Percentiles rank a stretch among this genome's conserved stretches.
phyloP scores from a whole-genome alignment of 2,113 vertebrate species.

The Nerophis lumbriciformis region DNA sequence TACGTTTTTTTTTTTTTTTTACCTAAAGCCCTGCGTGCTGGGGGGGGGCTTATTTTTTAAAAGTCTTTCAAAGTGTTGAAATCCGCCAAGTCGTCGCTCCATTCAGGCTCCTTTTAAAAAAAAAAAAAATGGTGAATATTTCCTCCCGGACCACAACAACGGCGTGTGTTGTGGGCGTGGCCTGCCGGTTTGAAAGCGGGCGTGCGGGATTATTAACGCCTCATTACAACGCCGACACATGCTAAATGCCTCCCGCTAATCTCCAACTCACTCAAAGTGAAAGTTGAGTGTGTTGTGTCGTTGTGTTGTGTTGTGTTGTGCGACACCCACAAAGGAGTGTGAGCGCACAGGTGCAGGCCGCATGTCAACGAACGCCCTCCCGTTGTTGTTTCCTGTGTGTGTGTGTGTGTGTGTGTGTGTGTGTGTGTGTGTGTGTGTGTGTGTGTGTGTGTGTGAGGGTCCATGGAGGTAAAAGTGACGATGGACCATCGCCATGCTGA shows the following conservation, averaged over 20 bases:
- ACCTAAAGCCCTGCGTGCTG: constrained; percentile 50
- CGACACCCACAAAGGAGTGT: constrained; percentile 2
- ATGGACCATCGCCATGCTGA: too few relatives aligned
- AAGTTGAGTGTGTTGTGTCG: too few relatives aligned
- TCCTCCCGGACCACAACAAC: neutral
- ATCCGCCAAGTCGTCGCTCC: too few relatives aligned
- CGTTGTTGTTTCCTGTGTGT: constrained; percentile 40
- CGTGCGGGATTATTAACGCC: constrained; percentile 45
- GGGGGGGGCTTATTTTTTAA: neutral
- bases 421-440: neutral
- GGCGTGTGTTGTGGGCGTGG: constrained; percentile 40
- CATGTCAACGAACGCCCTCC: constrained; percentile 50
- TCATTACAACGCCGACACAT: constrained; percentile 50
- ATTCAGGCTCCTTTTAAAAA: too few relatives aligned
- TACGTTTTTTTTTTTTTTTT: constrained; percentile 50
- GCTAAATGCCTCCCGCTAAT: constrained; percentile 8
- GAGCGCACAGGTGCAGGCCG: constrained; percentile 28
- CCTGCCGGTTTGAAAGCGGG: constrained; percentile 19
- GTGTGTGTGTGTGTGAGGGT: too few relatives aligned
- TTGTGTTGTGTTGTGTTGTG: neutral
- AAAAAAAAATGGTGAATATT: too few relatives aligned
- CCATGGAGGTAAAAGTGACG: too few relatives aligned
- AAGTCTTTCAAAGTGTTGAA: too few relatives aligned
- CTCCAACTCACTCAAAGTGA: too few relatives aligned
- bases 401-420: too few relatives aligned